Conservation (phyloP, 2,797 vertebrate species). For the Natrix natrix region DNA sequence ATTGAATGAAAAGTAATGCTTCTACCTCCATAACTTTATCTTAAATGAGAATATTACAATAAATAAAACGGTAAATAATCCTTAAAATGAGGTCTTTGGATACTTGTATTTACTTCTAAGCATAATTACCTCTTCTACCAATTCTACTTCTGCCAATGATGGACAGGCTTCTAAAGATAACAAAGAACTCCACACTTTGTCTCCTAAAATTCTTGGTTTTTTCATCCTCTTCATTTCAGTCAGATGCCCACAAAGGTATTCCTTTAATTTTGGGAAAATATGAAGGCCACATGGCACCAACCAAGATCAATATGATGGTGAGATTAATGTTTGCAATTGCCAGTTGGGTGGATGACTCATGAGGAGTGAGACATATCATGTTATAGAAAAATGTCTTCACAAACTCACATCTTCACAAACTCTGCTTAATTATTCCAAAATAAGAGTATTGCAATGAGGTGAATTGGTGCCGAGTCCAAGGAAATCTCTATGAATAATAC, state of each 20-base stretch:
- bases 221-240: not conserved
- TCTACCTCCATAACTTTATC: not conserved
- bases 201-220: not conserved
- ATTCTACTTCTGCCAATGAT: not conserved
- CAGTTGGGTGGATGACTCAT: not conserved
- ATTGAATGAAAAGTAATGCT: not conserved
- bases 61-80: not conserved
- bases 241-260: not conserved
- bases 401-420: not conserved
- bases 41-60: not conserved
- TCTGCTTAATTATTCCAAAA: not conserved
- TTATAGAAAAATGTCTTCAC: not conserved
- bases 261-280: not conserved
- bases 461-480: not conserved
- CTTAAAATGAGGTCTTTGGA: not conserved
- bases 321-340: not conserved
- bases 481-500: not conserved
- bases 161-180: not conserved
- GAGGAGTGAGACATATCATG: not conserved
- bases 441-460: not conserved
- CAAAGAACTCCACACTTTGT: not conserved
- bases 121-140: not conserved
- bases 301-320: not conserved
- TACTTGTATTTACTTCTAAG: not conserved
- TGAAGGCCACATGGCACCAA: not conserved